A percentile compares a stretch with the other conserved stretches of the same genome.
These are phyloP conservation scores for Patella vulgata DNA, from an alignment of 1,140 invertebrate genomes.

Conservation along the genomic window DNA sequence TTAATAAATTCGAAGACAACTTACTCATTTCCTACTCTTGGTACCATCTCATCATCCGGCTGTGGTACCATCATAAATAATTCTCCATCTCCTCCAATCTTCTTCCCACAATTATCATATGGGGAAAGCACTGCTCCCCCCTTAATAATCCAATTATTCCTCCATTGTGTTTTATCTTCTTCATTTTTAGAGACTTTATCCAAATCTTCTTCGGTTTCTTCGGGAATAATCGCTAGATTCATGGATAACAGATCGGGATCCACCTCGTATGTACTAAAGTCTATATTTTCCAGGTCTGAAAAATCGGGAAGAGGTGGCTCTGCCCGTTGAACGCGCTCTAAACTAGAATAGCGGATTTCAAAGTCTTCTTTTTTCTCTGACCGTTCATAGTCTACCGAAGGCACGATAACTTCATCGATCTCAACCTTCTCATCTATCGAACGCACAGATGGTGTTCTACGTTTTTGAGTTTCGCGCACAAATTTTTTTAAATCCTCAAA, in stretches of 20 bases:
- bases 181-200: conserved; percentile 33
- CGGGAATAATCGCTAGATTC: conserved; percentile 59
- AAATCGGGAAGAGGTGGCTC: conserved; percentile 47
- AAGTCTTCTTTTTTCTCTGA: conserved; percentile 45
- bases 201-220: conserved; percentile 56
- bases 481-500: conserved; percentile 52
- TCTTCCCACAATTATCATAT: conserved; percentile 33
- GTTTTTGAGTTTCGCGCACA: conserved; percentile 38
- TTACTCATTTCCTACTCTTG: conserved; percentile 53
- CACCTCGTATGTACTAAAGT: conserved; percentile 48
- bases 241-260: conserved; percentile 58
- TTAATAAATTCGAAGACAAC: neutral
- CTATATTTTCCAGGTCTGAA: conserved; percentile 46
- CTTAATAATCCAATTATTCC: conserved; percentile 57
- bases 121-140: conserved; percentile 28
- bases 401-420: conserved; percentile 38
- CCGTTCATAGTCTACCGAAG: conserved; percentile 35
- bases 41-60: conserved; percentile 40
- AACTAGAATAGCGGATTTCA: conserved; percentile 35
- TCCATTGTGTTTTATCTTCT: conserved; percentile 29
- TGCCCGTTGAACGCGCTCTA: conserved; percentile 42
- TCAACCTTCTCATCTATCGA: conserved; percentile 29
- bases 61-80: conserved; percentile 47
- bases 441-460: conserved; percentile 14
- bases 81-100: conserved; percentile 26